Percentiles rank a stretch among this genome's conserved stretches.
Conservation (phyloP, 2,888 invertebrate species). For the Temnothorax ravouxi region DNA sequence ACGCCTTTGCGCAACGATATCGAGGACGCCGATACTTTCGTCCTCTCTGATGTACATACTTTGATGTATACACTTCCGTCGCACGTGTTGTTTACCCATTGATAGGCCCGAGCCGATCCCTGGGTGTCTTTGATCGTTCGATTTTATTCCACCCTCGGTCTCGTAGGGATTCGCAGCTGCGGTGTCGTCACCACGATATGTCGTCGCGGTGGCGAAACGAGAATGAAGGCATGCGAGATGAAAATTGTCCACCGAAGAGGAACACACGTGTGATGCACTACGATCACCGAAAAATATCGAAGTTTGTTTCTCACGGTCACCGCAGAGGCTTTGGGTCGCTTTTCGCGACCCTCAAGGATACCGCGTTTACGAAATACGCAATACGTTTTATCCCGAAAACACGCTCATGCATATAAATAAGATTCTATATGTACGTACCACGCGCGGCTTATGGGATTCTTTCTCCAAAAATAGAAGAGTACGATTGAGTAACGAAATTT, state of each 20-base stretch:
- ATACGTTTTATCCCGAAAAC: constrained; percentile 8
- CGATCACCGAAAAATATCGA: constrained; percentile 7
- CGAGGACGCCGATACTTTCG: constrained; percentile 18
- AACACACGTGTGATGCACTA: not conserved
- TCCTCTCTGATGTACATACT: not conserved
- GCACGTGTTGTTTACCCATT: constrained; percentile 14
- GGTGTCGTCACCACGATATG: not conserved
- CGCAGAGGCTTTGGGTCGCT: no score
- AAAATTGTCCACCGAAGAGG: not conserved
- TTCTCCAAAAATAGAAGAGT: not conserved
- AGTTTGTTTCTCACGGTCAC: not conserved
- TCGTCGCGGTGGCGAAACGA: not conserved
- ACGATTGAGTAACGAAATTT: not conserved
- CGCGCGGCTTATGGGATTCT: not conserved
- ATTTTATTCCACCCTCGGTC: constrained; percentile 3
- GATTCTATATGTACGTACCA: not conserved
- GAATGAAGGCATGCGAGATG: not conserved
- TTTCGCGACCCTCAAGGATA: not conserved
- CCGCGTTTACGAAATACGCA: not conserved
- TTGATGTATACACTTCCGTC: constrained; percentile 3
- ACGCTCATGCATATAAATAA: constrained; percentile 34
- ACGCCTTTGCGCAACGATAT: not conserved
- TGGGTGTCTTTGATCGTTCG: constrained; percentile 1
- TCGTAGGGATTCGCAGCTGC: not conserved
- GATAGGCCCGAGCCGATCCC: not conserved